phyloP scores from a whole-genome alignment of 2,797 vertebrate species.

The Galagoides demidoff region DNA sequence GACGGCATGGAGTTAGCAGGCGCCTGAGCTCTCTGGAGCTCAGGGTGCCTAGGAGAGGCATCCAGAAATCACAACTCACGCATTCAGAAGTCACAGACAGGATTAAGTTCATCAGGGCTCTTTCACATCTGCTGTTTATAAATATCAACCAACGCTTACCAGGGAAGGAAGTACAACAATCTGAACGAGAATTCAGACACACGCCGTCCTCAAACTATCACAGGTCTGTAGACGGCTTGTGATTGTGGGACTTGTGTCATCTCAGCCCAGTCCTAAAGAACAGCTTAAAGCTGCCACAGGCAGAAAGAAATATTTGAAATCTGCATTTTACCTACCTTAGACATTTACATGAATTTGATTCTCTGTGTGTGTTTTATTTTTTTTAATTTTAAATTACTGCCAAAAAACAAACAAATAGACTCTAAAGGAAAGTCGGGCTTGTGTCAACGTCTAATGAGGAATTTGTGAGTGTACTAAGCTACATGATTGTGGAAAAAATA shows the following conservation, averaged over 20 bases:
- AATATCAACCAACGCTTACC: neutral
- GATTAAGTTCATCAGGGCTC: conserved; percentile 46
- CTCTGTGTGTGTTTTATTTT: neutral
- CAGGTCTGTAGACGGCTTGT: neutral
- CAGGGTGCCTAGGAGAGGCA: neutral
- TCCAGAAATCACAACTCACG: neutral
- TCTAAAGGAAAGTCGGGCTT: neutral
- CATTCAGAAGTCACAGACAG: neutral
- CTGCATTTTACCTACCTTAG: neutral
- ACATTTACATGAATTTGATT: neutral
- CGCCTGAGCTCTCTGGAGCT: neutral
- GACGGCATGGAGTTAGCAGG: neutral
- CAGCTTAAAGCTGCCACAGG: neutral
- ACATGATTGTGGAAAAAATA: neutral
- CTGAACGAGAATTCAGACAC: conserved; percentile 19
- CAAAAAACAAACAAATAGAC: neutral
- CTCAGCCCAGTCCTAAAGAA: neutral
- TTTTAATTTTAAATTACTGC: neutral
- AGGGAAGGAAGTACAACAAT: neutral
- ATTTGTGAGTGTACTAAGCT: neutral
- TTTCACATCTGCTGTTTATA: neutral
- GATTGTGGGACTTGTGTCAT: neutral
- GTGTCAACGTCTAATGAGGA: neutral
- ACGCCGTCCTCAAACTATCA: neutral
- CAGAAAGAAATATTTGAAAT: neutral